These are phyloP conservation scores for Myiotriccus ornatus DNA, from an alignment of 2,797 vertebrate species.

Conservation along the genomic window DNA sequence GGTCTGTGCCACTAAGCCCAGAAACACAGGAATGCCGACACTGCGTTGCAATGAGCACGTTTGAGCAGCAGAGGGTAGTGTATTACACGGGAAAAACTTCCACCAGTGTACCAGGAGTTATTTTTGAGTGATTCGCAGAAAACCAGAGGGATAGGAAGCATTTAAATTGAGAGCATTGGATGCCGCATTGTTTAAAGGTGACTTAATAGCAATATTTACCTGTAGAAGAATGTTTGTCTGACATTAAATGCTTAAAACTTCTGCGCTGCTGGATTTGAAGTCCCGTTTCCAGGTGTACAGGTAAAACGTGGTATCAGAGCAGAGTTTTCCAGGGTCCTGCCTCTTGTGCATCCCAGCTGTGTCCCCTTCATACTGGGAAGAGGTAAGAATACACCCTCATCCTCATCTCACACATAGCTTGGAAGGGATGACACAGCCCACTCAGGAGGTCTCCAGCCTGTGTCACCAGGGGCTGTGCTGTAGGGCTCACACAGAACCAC, in stretches of 20 bases:
- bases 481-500: not conserved
- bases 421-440: not conserved
- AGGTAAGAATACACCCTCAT: not conserved
- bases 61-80: slow-evolving; percentile 62
- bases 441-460: not conserved
- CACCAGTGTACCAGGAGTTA: fast-evolving
- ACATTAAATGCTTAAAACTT: not conserved
- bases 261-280: fast-evolving
- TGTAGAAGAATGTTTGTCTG: not conserved
- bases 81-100: not conserved
- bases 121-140: not conserved
- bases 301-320: not conserved
- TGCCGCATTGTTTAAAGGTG: not conserved
- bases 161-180: not conserved
- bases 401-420: not conserved
- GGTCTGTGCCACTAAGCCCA: not conserved
- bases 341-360: not conserved
- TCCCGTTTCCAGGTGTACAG: not conserved
- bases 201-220: not conserved
- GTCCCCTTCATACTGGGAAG: not conserved
- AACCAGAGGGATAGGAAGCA: not conserved
- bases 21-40: not conserved
- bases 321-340: not conserved
- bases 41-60: not conserved
- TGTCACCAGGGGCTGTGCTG: not conserved